Percentiles rank a stretch among this genome's conserved stretches.
Conservation (phyloP, 53 echinoderm and acorn worm species). For the Echinarachnius parma region DNA sequence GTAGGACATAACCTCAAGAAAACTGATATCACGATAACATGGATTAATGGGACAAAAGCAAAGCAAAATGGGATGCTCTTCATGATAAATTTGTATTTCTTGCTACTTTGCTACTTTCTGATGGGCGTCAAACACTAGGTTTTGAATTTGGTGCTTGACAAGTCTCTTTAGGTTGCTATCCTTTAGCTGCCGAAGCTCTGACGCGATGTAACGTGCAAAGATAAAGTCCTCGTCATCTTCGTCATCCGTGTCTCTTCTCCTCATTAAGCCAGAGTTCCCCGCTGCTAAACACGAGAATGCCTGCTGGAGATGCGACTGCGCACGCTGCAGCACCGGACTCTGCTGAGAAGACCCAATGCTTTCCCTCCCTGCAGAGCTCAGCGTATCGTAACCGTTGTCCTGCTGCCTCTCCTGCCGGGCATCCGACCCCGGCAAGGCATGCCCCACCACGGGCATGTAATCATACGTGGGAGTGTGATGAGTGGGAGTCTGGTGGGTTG, state of each 20-base stretch:
- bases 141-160: constrained; percentile 30
- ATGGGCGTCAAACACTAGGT: constrained; percentile 24
- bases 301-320: constrained; percentile 13
- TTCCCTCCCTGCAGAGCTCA: neutral
- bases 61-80: no score
- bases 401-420: neutral
- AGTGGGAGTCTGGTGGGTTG: no score
- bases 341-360: constrained; percentile 1
- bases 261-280: neutral
- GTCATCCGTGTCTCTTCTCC: neutral
- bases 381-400: neutral
- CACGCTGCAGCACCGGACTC: neutral
- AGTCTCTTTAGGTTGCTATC: constrained; percentile 7
- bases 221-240: constrained; percentile 33
- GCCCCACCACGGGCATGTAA: no score
- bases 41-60: no score
- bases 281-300: constrained; percentile 11
- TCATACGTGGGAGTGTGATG: no score
- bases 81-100: no score
- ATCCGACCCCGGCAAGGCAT: neutral
- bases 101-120: neutral
- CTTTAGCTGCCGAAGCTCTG: constrained; percentile 15
- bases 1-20: no score
- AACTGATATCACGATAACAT: no score
- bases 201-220: constrained; percentile 28